A percentile compares a stretch with the other conserved stretches of the same genome.
These are phyloP conservation scores for Esox lucius DNA, from an alignment of 2,797 vertebrate species.

Conservation along the genomic window DNA sequence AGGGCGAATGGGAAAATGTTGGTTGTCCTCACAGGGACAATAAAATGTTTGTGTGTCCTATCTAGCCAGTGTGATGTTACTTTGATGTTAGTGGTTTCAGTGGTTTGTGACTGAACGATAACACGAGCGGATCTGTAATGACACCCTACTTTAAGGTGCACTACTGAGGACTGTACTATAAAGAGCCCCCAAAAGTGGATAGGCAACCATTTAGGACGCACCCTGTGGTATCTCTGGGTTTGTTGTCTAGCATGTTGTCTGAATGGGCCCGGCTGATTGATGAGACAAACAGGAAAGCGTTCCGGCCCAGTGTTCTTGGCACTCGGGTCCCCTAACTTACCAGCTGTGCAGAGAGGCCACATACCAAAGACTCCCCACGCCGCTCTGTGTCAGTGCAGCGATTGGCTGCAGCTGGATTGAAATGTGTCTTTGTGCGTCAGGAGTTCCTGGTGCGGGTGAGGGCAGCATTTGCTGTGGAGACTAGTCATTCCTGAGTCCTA, in stretches of 20 bases:
- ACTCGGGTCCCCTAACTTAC: background rate
- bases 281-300: slow-evolving; percentile 66
- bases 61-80: background rate
- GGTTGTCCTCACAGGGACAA: too few relatives aligned
- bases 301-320: slow-evolving; percentile 38
- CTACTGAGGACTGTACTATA: background rate
- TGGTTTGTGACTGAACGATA: background rate
- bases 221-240: slow-evolving; percentile 22
- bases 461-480: slow-evolving; percentile 49
- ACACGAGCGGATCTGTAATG: background rate
- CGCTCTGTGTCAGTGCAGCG: slow-evolving; percentile 4
- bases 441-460: background rate
- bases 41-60: too few relatives aligned
- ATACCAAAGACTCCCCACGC: background rate
- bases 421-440: slow-evolving; percentile 8
- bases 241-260: slow-evolving; percentile 44
- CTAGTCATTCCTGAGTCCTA: slow-evolving; percentile 59
- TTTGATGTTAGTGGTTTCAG: background rate
- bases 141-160: background rate
- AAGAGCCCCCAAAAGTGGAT: background rate
- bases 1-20: too few relatives aligned
- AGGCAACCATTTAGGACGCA: background rate
- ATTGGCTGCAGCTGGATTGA: background rate
- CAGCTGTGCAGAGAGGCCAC: slow-evolving; percentile 27
- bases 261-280: slow-evolving; percentile 49